A percentile compares a stretch with the other conserved stretches of the same genome.
Conservation (phyloP, 1,140 invertebrate species). For the Orius insidiosus region DNA sequence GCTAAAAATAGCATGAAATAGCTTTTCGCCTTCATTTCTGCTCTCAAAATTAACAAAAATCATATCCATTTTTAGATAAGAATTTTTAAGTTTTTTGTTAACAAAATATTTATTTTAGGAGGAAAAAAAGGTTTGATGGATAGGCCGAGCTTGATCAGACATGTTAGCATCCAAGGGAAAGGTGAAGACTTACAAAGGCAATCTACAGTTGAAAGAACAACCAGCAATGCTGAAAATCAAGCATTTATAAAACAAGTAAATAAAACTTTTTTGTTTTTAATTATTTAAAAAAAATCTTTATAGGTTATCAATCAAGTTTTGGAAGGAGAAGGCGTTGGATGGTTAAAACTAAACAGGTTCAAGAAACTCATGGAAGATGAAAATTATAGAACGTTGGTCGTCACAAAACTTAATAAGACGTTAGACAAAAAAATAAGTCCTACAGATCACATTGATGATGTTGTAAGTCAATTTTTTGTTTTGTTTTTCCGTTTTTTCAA, state of each 20-base stretch:
- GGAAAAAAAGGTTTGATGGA: constrained; percentile 58
- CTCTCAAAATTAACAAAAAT: no score
- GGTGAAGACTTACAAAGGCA: constrained; percentile 46
- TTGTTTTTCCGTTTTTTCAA: neutral
- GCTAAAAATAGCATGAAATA: constrained; percentile 7
- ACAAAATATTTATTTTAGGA: constrained; percentile 6
- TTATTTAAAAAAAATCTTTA: no score
- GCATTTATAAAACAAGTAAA: constrained; percentile 63
- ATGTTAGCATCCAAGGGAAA: constrained; percentile 33
- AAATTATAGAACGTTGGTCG: constrained; percentile 88
- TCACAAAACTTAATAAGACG: constrained; percentile 87
- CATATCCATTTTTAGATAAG: neutral
- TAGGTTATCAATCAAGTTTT: constrained; percentile 80
- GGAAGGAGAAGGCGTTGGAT: constrained; percentile 90
- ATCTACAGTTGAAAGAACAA: constrained; percentile 46
- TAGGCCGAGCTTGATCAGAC: constrained; percentile 76
- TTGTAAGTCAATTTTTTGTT: constrained; percentile 47
- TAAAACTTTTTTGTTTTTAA: constrained; percentile 4
- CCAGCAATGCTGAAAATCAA: constrained; percentile 71
- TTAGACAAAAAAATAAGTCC: constrained; percentile 82
- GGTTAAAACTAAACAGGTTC: constrained; percentile 84
- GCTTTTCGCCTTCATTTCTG: constrained; percentile 1
- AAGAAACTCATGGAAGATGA: constrained; percentile 99
- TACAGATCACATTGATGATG: constrained; percentile 93
- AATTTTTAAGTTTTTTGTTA: constrained; percentile 2